Percentiles rank a stretch among this genome's conserved stretches.
Conservation (phyloP, 2,797 vertebrate genomes). For the Bradypus variegatus region DNA sequence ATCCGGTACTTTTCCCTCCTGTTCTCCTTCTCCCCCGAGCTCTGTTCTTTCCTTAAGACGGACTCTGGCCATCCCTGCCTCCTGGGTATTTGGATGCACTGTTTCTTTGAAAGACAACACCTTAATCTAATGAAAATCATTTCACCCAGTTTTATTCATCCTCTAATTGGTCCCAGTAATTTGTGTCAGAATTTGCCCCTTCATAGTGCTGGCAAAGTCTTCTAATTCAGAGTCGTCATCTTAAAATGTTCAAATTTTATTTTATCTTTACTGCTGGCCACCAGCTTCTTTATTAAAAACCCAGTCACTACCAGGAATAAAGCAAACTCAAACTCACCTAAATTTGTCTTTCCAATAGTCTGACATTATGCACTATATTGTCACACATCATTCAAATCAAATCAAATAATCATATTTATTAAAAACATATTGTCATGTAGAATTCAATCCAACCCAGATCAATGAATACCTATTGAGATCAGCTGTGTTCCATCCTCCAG, state of each 20-base stretch:
- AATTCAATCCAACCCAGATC: not conserved
- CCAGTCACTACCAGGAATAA: constrained; percentile 16
- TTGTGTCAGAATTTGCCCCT: not conserved
- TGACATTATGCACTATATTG: not conserved
- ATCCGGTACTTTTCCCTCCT: not conserved
- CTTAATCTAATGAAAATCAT: not conserved
- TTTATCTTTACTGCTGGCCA: constrained; percentile 10
- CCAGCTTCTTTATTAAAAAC: constrained; percentile 24
- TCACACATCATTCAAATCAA: constrained; percentile 13
- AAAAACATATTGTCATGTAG: not conserved
- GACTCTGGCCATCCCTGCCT: not conserved
- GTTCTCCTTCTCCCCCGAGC: not conserved
- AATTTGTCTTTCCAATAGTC: constrained; percentile 4
- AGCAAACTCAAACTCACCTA: not conserved
- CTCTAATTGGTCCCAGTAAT: not conserved
- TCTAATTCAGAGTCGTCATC: not conserved
- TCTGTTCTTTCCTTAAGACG: not conserved
- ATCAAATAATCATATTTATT: constrained; percentile 18
- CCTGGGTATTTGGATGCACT: not conserved
- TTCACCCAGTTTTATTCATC: not conserved
- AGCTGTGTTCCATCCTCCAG: not conserved
- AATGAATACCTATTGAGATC: not conserved
- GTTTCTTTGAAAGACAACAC: not conserved
- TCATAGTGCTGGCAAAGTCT: not conserved
- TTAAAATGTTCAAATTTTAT: constrained; percentile 14